Percentiles rank a stretch among this genome's conserved stretches.
Conservation (phyloP, 2,797 vertebrate species). For the Halcyon chelicuti region DNA sequence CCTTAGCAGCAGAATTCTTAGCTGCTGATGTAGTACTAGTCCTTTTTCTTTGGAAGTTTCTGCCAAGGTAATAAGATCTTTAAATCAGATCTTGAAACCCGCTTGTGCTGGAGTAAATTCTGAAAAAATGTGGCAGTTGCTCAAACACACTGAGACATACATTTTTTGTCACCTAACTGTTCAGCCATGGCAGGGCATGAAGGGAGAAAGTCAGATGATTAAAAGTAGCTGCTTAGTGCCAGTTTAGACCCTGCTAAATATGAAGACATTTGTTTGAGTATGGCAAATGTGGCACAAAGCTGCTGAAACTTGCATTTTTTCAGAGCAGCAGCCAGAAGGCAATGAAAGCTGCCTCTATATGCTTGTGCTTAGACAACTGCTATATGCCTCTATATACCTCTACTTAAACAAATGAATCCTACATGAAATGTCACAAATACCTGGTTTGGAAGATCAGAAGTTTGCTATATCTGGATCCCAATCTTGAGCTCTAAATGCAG, state of each 20-base stretch:
- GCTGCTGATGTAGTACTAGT: constrained; percentile 15
- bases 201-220: background rate
- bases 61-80: background rate
- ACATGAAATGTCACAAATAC: background rate
- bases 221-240: background rate
- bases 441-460: background rate
- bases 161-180: background rate
- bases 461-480: background rate
- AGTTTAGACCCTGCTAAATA: background rate
- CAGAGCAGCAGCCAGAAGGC: background rate
- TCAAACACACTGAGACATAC: background rate
- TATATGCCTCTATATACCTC: background rate
- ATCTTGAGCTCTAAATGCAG: background rate
- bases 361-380: background rate
- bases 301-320: background rate
- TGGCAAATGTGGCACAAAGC: background rate
- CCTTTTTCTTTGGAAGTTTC: background rate
- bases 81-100: background rate
- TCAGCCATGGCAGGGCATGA: background rate
- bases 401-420: background rate
- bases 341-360: background rate
- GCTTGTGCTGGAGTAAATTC: background rate
- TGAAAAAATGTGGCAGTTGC: background rate
- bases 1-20: background rate
- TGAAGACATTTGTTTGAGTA: background rate